Base-by-base conservation (phyloP, 2,113 vertebrate genomes). In the Stomatorhinus ivindoensis region DNA sequence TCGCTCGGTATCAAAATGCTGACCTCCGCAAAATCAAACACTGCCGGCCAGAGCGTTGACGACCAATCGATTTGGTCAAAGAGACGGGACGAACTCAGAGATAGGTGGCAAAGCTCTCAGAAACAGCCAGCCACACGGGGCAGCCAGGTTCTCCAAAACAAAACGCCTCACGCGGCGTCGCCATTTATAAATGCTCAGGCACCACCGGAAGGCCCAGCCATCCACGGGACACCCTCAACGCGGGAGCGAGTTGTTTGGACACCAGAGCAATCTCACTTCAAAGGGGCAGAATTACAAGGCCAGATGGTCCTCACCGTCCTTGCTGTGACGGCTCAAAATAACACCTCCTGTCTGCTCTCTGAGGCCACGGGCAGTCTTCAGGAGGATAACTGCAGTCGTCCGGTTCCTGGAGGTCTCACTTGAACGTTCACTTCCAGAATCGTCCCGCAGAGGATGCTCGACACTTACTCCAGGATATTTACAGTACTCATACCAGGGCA, bases 261-360 rank as follows among this genome's bases (percentile, higher is more conserved):
- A 10, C 27, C n/a, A 17, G 11, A 35, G 27, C n/a, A 31, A 6
- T 88, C 24, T 89, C 89, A 90, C 89, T 83, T 90, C 89, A 80
- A 91, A 93, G 83, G 89, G 89, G 27, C 65, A 89, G 91, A 91
- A 89, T 93, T 89, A 90, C 92, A 92, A 90, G 94, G 89, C 94
- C 95, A 96, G 95, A 96, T 96, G 95, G 95, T 87, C 91, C 92
- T 94, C 91, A 91, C 93, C 89, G 92, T 93, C 93, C 94, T 91
- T 47, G 82, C 91, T 91, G 48, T 39, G 92, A 87, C 89, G 27
- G 39, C 91, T 88, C 87, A 48, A 88, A 80, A 88, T 21, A 39
- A 24, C 88, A 3, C 46, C 91, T 91, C 91, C 92, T 91, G 92
- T 92, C 93, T 92, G 90, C 91, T 92, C 87, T 24, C 31, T 90